phyloP scores from a whole-genome alignment of 2,113 vertebrate genomes.

The Coreoperca whiteheadi region DNA sequence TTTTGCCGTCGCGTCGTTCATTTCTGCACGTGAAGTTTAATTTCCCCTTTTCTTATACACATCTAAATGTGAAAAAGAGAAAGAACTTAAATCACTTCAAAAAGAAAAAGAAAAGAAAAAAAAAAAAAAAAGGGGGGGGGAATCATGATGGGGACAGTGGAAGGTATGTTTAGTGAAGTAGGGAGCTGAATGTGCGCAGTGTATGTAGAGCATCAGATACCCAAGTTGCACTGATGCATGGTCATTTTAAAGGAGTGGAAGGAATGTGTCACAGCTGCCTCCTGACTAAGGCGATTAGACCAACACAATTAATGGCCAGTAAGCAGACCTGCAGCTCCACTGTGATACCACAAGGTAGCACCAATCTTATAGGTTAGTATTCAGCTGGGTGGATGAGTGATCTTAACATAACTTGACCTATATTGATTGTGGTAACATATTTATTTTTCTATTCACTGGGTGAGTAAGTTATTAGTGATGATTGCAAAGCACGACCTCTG shows the following conservation, averaged over 20 bases:
- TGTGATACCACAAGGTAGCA: constrained; percentile 38
- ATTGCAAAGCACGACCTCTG: neutral
- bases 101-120: neutral
- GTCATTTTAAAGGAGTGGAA: constrained; percentile 32
- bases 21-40: too few species aligned
- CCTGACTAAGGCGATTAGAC: constrained; percentile 63
- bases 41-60: too few species aligned
- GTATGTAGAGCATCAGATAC: neutral
- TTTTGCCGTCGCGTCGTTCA: too few species aligned
- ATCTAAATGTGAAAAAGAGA: too few species aligned
- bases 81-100: neutral
- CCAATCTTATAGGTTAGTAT: neutral
- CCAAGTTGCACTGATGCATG: constrained; percentile 1
- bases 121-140: too few species aligned
- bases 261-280: constrained; percentile 54
- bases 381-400: neutral
- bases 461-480: neutral
- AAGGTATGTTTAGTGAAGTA: neutral
- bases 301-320: constrained; percentile 38
- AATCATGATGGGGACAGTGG: neutral
- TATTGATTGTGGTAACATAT: neutral
- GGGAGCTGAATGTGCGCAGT: constrained; percentile 2
- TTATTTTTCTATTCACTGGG: neutral
- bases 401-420: too few species aligned
- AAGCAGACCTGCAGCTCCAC: constrained; percentile 24